Percentiles rank a stretch among this genome's conserved stretches.
These are phyloP conservation scores for Asarcornis scutulata DNA, from an alignment of 2,113 vertebrate species.

Conservation along the genomic window DNA sequence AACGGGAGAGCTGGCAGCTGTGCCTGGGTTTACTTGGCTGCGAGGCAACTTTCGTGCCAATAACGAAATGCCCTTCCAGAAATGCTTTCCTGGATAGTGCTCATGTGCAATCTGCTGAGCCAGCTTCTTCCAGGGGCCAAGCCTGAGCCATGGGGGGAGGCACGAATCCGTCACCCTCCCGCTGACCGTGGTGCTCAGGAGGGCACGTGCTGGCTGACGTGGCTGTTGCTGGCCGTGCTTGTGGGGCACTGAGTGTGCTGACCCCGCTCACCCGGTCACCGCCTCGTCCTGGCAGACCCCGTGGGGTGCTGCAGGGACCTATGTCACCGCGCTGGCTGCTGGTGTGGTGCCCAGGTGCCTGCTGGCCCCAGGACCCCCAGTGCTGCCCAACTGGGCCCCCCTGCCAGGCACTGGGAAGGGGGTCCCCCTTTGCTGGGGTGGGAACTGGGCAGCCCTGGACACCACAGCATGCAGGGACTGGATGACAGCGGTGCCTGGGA, in stretches of 20 bases:
- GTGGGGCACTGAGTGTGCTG: background rate
- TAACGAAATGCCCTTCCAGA: slow-evolving; percentile 26
- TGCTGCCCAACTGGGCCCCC: background rate
- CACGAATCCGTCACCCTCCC: fast-evolving
- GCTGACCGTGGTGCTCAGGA: fast-evolving
- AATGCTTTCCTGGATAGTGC: background rate
- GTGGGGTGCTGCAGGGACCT: fast-evolving
- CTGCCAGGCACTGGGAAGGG: no score
- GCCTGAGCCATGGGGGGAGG: background rate
- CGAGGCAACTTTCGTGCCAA: background rate
- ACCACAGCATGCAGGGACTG: background rate
- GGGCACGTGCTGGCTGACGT: fast-evolving
- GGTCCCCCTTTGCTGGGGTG: background rate
- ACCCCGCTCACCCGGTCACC: fast-evolving
- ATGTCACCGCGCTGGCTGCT: background rate
- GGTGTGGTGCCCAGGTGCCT: fast-evolving
- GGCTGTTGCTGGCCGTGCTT: fast-evolving
- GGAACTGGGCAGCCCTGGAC: background rate
- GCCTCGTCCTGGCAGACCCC: background rate
- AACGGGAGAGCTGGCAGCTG: background rate
- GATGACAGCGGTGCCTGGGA: fast-evolving
- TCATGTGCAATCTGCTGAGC: background rate
- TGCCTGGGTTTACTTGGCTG: background rate
- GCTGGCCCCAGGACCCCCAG: background rate
- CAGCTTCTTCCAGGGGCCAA: fast-evolving